A percentile compares a stretch with the other conserved stretches of the same genome.
phyloP scores from a whole-genome alignment of 2,113 vertebrate species.

The Collichthys lucidus region DNA sequence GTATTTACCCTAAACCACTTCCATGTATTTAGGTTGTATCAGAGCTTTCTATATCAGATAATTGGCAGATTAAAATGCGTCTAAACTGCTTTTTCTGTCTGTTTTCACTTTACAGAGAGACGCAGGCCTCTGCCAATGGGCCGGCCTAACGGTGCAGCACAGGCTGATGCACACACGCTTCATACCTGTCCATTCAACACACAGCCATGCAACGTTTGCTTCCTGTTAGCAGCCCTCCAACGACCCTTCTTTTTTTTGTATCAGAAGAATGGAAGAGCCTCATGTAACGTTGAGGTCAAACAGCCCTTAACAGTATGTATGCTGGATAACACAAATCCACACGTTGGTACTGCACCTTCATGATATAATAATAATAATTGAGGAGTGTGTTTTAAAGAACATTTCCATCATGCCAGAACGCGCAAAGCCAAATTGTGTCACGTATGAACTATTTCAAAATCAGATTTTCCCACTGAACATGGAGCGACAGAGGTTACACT shows the following conservation, averaged over 20 bases:
- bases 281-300: slow-evolving; percentile 34
- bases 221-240: slow-evolving; percentile 53
- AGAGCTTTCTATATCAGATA: neutral
- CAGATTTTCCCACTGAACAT: neutral
- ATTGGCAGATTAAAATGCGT: neutral
- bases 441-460: slow-evolving; percentile 16
- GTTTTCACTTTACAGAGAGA: slow-evolving; percentile 63
- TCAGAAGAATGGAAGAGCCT: slow-evolving; percentile 43
- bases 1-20: neutral
- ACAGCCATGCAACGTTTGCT: slow-evolving; percentile 56
- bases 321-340: slow-evolving; percentile 42
- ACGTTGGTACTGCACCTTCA: slow-evolving; percentile 32
- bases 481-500: slow-evolving; percentile 10
- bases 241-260: slow-evolving; percentile 37
- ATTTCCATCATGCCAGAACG: slow-evolving; percentile 30
- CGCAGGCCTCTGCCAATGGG: slow-evolving; percentile 68
- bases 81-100: neutral
- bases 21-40: neutral
- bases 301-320: slow-evolving; percentile 33
- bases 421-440: slow-evolving; percentile 41
- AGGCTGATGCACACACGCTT: slow-evolving; percentile 9
- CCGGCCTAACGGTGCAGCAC: slow-evolving; percentile 60
- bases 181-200: slow-evolving; percentile 54
- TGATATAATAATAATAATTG: slow-evolving; percentile 31
- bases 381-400: slow-evolving; percentile 46